Evolutionary conservation across 2,113 vertebrate genomes (phyloP).

Genomic region (Rhea pennata): DNA sequence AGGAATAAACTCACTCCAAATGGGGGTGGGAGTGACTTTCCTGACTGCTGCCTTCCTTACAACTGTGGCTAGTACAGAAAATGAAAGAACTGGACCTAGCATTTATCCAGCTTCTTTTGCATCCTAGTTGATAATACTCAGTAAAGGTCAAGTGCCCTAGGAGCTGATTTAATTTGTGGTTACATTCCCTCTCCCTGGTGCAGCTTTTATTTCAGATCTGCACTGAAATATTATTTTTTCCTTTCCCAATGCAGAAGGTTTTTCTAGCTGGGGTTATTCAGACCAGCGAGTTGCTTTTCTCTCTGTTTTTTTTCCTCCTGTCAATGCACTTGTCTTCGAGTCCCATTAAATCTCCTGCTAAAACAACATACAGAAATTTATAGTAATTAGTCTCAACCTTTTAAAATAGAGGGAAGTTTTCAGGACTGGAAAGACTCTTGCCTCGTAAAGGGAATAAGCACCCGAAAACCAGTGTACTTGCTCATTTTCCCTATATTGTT

Average conservation of each 20-base stretch:
- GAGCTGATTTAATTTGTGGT: slow-evolving; percentile 10
- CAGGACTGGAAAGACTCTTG: background rate
- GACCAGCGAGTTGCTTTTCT: background rate
- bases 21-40: background rate
- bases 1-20: background rate
- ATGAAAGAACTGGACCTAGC: background rate
- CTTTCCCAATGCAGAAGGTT: background rate
- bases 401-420: background rate
- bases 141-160: slow-evolving; percentile 1
- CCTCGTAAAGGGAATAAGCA: background rate
- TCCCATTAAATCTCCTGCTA: background rate
- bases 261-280: background rate
- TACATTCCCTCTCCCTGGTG: background rate
- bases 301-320: background rate
- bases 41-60: background rate
- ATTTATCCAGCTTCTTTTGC: slow-evolving; percentile 1
- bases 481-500: background rate
- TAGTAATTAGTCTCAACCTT: background rate
- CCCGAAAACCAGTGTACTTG: background rate
- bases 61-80: background rate
- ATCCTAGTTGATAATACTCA: background rate
- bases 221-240: background rate
- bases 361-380: background rate
- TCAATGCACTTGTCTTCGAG: background rate
- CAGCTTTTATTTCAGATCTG: background rate